Base-by-base conservation (phyloP, 2,797 vertebrate species). In the Anas bahamensis region DNA sequence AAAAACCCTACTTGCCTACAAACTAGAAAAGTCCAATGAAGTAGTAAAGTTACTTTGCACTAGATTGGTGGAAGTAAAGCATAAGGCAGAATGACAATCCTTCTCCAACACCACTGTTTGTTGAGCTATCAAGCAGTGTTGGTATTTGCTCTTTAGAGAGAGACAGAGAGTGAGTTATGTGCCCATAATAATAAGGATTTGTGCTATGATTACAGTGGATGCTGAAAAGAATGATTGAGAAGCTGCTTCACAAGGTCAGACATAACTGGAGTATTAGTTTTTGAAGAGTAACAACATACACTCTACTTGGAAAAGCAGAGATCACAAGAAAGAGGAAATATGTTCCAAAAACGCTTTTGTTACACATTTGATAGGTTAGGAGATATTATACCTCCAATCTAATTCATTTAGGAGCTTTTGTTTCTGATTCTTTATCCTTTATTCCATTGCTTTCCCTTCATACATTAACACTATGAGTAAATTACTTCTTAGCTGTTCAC, bases 151-250 rank as follows among this genome's bases (percentile, higher is more conserved):
- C 74, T 91, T 88, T 35, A 74, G 28, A 93, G 63, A 92, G 71
- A 78, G 29, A 84, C 41, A 93, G 68, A 88, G 64, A 82, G 52
- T 22, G 29, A 83, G 41, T 77, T 90, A 78, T 70, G 66, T 72
- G 72, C 60, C 65, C 72, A 88, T 93, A 79, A 73, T 57, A 78
- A 95, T 11, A 94, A 56, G 71, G 69, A 88, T 92, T 94, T 90
- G 66, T 77, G 75, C 77, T 86, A 41, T 48, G 35, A 89, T 88
- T 90, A 90, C 63, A 95, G 59, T 55, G 46, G 39, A 79, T 79
- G 59, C 71, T 88, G 79, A 77, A 93, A 85, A 88, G 76, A 88
- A 78, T 5, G 61, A 94, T 11, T 79, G 80, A 89, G 80, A 92
- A 89, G 48, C 29, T 88, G 48, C 75, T 93, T 88, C 74, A 84